phyloP scores from a whole-genome alignment of 2,797 vertebrate genomes.

The Thaleichthys pacificus region DNA sequence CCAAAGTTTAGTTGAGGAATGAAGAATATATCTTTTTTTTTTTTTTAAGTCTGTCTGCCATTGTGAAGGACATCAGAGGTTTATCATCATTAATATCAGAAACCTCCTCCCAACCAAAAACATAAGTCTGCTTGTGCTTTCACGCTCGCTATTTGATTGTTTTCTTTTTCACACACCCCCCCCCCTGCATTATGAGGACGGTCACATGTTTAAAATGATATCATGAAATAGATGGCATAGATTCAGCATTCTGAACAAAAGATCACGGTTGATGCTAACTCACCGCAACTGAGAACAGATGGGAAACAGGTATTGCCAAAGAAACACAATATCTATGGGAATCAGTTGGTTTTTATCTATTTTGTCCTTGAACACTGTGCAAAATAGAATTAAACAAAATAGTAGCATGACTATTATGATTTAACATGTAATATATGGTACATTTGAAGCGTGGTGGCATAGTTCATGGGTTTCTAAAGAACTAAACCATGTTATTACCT shows the following conservation, averaged over 20 bases:
- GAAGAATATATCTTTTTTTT: background rate
- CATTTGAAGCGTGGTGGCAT: conserved; percentile 38
- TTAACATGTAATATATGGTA: conserved; percentile 29
- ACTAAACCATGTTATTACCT: conserved; percentile 36
- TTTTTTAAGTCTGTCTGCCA: background rate
- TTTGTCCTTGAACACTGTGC: background rate
- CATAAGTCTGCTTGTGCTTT: background rate
- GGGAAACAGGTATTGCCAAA: conserved; percentile 51
- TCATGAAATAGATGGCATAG: conserved; percentile 31
- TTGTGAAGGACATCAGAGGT: background rate
- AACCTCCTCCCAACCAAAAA: background rate
- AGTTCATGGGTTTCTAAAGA: conserved; percentile 38
- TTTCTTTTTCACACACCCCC: no score
- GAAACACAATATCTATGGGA: conserved; percentile 49
- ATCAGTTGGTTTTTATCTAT: conserved; percentile 31
- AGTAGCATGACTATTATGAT: conserved; percentile 30
- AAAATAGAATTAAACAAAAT: conserved; percentile 26
- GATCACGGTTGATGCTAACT: conserved; percentile 22
- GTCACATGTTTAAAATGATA: conserved; percentile 24
- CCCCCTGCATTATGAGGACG: no score
- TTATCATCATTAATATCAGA: background rate
- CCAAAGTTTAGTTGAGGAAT: conserved; percentile 26
- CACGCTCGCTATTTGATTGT: no score
- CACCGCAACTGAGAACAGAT: conserved; percentile 56
- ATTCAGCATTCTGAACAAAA: conserved; percentile 24